Evolutionary conservation across 2,797 vertebrate genomes (phyloP).

Genomic region (Apodemus agrarius): DNA sequence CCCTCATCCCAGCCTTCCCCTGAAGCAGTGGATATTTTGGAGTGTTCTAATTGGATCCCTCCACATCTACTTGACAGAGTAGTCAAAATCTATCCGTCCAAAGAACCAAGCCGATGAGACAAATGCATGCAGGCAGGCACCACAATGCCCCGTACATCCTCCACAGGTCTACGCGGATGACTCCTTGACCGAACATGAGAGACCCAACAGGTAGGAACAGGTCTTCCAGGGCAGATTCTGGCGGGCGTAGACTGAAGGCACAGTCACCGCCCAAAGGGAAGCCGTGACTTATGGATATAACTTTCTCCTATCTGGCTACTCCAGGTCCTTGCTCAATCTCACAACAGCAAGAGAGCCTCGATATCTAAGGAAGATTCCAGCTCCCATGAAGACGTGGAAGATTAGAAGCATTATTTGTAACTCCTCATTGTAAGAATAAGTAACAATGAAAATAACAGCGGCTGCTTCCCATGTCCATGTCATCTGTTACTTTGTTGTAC

Average conservation of each 20-base stretch:
- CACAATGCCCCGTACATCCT: fast-evolving
- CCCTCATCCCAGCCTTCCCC: background rate
- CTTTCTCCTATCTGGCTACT: background rate
- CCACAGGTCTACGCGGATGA: background rate
- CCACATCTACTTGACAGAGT: background rate
- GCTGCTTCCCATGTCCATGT: background rate
- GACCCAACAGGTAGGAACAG: background rate
- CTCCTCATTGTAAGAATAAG: background rate
- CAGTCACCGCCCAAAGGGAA: background rate
- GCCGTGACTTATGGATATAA: fast-evolving
- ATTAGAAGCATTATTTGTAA: background rate
- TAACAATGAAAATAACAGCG: background rate
- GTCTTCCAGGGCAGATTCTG: background rate
- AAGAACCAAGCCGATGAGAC: constrained; percentile 11
- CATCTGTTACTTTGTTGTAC: background rate
- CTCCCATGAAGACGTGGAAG: background rate
- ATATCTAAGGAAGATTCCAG: background rate
- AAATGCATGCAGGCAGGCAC: no score
- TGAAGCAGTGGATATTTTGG: background rate
- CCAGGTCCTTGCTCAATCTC: background rate
- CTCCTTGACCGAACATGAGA: background rate
- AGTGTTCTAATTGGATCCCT: background rate
- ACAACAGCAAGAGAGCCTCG: background rate
- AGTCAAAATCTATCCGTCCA: background rate
- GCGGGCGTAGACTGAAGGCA: background rate